Evolutionary conservation across 1,140 invertebrate species (phyloP).

Genomic region (Campoletis sonorensis): DNA sequence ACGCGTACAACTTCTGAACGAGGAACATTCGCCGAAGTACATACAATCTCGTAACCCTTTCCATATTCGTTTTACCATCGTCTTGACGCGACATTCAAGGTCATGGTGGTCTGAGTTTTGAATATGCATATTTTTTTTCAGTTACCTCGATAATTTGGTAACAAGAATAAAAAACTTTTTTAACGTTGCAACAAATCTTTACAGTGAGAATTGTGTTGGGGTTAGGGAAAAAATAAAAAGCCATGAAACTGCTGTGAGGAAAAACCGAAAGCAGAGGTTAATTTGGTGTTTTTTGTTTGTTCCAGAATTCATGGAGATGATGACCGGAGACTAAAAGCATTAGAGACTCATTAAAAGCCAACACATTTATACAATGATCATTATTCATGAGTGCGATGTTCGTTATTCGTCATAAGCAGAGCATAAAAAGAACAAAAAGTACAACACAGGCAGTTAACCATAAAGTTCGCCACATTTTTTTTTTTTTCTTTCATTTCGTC

Average conservation of each 20-base stretch:
- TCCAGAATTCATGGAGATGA: slow-evolving; percentile 86
- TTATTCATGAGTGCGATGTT: neutral
- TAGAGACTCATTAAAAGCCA: neutral
- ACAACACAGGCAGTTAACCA: neutral
- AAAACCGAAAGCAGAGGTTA: neutral
- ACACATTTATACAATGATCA: neutral
- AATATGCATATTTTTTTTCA: neutral
- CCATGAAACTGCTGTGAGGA: too few species aligned
- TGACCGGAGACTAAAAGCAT: slow-evolving; percentile 80
- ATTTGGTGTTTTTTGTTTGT: slow-evolving; percentile 57
- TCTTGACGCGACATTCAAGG: neutral
- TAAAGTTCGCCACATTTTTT: neutral
- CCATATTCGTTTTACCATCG: slow-evolving; percentile 27
- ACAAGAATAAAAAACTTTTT: too few species aligned
- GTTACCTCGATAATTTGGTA: too few species aligned
- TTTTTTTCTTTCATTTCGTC: neutral
- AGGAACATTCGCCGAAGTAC: neutral
- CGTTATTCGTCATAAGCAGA: neutral
- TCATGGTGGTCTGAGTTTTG: neutral
- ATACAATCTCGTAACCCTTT: slow-evolving; percentile 13
- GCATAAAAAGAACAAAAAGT: neutral
- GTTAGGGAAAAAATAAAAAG: slow-evolving; percentile 27
- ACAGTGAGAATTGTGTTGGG: too few species aligned
- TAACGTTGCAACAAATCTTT: too few species aligned
- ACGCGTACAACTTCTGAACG: neutral